Evolutionary conservation across 1,140 invertebrate species (phyloP).

Genomic region (Euglossa dilemma): DNA sequence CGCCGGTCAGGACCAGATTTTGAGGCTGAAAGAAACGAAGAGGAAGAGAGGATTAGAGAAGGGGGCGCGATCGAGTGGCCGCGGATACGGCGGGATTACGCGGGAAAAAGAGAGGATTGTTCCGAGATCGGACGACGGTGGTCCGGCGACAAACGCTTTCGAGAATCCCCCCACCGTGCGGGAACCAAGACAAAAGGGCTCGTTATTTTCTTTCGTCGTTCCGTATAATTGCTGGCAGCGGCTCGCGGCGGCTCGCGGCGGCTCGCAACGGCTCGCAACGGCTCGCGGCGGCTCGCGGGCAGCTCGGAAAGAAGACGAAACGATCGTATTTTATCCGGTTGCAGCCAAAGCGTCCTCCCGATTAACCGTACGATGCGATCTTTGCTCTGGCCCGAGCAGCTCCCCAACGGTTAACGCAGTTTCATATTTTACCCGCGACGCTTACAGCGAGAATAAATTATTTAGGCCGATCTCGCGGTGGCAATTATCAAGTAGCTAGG

Average conservation of each 20-base stretch:
- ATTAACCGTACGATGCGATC: constrained; percentile 23
- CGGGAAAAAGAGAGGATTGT: neutral
- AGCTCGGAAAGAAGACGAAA: neutral
- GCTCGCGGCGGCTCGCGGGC: constrained; percentile 1
- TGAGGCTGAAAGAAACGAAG: constrained; percentile 88
- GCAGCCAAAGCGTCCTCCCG: neutral
- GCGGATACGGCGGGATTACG: neutral
- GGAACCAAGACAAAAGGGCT: constrained; percentile 12
- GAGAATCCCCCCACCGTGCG: neutral
- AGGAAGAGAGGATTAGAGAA: constrained; percentile 3
- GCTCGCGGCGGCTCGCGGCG: neutral
- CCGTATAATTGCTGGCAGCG: constrained; percentile 21
- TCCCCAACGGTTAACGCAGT: constrained; percentile 4
- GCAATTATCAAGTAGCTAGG: constrained; percentile 22
- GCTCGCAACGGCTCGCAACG: constrained; percentile 1
- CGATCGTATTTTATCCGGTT: constrained; percentile 13
- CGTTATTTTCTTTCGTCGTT: constrained; percentile 26
- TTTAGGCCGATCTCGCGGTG: constrained; percentile 35
- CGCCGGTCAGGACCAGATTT: constrained; percentile 93
- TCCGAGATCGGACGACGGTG: no score
- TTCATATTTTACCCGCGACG: constrained; percentile 35
- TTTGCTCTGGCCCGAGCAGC: neutral
- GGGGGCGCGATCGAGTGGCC: neutral
- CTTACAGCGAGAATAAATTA: constrained; percentile 36
- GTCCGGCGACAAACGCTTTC: neutral